phyloP scores from a whole-genome alignment of 1,140 invertebrate genomes.

The Zophobas atratus region DNA sequence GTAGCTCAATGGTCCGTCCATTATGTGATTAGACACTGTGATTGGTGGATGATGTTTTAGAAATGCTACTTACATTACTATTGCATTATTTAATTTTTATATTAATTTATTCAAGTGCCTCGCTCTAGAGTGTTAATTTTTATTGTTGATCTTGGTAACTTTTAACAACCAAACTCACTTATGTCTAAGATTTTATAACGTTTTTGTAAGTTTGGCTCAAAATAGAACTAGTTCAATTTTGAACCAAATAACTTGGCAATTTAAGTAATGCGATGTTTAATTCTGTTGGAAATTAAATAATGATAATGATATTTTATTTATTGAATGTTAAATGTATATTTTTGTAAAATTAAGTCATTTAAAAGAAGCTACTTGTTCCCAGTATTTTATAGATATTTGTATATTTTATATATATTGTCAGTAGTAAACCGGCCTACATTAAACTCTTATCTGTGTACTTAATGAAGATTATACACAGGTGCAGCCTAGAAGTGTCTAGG shows the following conservation, averaged over 20 bases:
- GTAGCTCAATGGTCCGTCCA: slow-evolving; percentile 36
- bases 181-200: slow-evolving; percentile 2
- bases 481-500: slow-evolving; percentile 24
- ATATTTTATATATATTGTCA: slow-evolving; percentile 47
- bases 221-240: not conserved
- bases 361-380: slow-evolving; percentile 24
- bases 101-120: slow-evolving; percentile 46
- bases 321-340: slow-evolving; percentile 45
- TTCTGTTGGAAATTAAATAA: too few species aligned
- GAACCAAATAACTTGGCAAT: slow-evolving; percentile 2
- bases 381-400: slow-evolving; percentile 34
- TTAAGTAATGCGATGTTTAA: slow-evolving; percentile 1
- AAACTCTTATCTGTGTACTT: slow-evolving; percentile 51
- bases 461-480: slow-evolving; percentile 48
- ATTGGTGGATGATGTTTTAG: slow-evolving; percentile 45
- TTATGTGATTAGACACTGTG: slow-evolving; percentile 51
- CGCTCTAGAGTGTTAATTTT: slow-evolving; percentile 41
- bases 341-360: slow-evolving; percentile 45
- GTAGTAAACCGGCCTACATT: slow-evolving; percentile 56
- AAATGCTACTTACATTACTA: slow-evolving; percentile 29
- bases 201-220: not conserved
- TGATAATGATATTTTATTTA: slow-evolving; percentile 26
- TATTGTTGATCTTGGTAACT: slow-evolving; percentile 44
- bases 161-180: slow-evolving; percentile 26
- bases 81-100: slow-evolving; percentile 36